These are phyloP conservation scores for Danaus chrysippus DNA, from an alignment of 2,888 invertebrate genomes.

Conservation along the genomic window DNA sequence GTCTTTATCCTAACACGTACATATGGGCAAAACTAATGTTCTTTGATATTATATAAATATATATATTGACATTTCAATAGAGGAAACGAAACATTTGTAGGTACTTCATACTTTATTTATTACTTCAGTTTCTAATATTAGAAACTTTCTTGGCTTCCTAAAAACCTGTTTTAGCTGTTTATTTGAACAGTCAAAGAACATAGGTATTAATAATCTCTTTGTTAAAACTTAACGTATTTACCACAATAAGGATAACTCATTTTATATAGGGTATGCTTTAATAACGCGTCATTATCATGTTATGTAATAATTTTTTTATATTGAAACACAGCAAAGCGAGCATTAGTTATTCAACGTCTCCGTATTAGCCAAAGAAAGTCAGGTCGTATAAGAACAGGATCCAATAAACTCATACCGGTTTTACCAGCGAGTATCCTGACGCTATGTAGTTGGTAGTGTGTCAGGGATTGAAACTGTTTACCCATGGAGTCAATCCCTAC, in stretches of 20 bases:
- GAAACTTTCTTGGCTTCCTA: background rate
- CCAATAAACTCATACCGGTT: conserved; percentile 70
- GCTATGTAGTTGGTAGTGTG: too few species aligned
- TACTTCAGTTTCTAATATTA: too few species aligned
- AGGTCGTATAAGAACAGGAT: conserved; percentile 64
- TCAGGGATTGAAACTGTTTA: too few species aligned
- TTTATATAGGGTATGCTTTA: background rate
- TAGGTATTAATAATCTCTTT: background rate
- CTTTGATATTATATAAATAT: too few species aligned
- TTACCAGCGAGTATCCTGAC: conserved; percentile 71
- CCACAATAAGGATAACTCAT: too few species aligned
- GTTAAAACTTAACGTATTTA: too few species aligned
- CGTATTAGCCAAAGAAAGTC: conserved; percentile 62
- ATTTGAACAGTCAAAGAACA: background rate
- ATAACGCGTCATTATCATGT: background rate
- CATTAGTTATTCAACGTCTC: conserved; percentile 20
- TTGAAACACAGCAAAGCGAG: background rate
- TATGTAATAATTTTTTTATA: background rate
- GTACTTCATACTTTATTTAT: too few species aligned
- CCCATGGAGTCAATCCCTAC: too few species aligned
- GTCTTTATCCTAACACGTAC: too few species aligned
- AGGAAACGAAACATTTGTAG: too few species aligned
- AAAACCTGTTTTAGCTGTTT: background rate
- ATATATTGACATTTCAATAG: too few species aligned
- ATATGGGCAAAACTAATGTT: too few species aligned